These are phyloP conservation scores for Eugnorisma glareosa DNA, from an alignment of 2,888 invertebrate genomes.

Conservation along the genomic window DNA sequence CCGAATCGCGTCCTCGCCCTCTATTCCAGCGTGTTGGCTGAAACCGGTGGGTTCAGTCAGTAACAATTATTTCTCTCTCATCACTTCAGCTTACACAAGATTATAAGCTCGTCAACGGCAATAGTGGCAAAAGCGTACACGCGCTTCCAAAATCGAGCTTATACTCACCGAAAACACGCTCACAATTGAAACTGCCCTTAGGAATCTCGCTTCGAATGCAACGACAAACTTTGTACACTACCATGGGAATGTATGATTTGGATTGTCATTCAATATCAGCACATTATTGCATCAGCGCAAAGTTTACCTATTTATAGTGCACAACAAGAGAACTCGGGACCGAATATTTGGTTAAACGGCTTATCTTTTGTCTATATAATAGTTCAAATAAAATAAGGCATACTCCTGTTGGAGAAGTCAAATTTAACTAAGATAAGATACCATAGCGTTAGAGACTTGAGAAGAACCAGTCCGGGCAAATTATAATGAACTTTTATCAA, in stretches of 20 bases:
- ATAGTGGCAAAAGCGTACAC: not conserved
- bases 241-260: not conserved
- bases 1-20: no score
- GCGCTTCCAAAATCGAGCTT: not conserved
- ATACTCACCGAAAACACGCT: not conserved
- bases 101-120: not conserved
- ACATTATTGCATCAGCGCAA: conserved; percentile 7
- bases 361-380: conserved; percentile 21
- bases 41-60: no score
- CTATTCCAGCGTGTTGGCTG: no score
- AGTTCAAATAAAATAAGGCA: conserved; percentile 52
- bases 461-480: conserved; percentile 13
- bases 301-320: not conserved
- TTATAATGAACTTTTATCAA: not conserved
- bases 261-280: conserved; percentile 8
- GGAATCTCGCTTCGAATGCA: not conserved
- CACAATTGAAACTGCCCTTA: not conserved
- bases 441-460: not conserved
- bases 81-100: not conserved
- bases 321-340: not conserved
- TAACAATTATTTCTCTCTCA: not conserved
- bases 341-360: conserved; percentile 9
- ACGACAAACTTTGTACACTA: not conserved
- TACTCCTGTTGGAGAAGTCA: conserved; percentile 23
- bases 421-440: conserved; percentile 57